phyloP scores from a whole-genome alignment of 1,140 invertebrate genomes.

The Pseudomyrmex concolor region DNA sequence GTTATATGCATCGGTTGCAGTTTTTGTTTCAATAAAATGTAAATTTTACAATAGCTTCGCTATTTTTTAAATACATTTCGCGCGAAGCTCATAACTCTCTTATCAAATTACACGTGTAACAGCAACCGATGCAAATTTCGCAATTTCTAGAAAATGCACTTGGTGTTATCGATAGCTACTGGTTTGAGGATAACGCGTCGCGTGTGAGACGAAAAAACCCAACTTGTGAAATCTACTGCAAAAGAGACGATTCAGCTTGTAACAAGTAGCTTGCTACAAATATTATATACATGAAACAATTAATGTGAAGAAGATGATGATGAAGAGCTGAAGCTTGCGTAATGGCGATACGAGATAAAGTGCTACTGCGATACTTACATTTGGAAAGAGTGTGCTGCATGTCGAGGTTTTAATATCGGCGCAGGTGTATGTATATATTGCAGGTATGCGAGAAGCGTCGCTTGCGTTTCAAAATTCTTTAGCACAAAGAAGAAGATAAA shows the following conservation, averaged over 20 bases:
- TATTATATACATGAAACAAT: constrained; percentile 26
- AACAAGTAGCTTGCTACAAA: constrained; percentile 15
- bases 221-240: no score
- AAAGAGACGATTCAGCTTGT: no score
- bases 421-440: constrained; percentile 47
- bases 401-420: constrained; percentile 66
- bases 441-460: constrained; percentile 54
- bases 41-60: neutral
- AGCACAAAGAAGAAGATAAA: constrained; percentile 54
- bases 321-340: constrained; percentile 68
- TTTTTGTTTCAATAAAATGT: neutral
- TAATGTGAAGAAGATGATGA: constrained; percentile 27
- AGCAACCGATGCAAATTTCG: no score
- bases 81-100: no score
- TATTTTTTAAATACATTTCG: no score
- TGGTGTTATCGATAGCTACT: no score
- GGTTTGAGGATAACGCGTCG: no score
- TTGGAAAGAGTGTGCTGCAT: constrained; percentile 72
- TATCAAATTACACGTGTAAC: no score
- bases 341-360: constrained; percentile 68
- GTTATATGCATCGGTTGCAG: neutral
- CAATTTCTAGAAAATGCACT: no score
- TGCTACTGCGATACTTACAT: constrained; percentile 76
- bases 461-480: constrained; percentile 58
- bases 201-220: no score